Evolutionary conservation across 1,140 invertebrate species (phyloP), one percentile per base, ranked within the genome.

Genomic region (Palaemon carinicauda): DNA sequence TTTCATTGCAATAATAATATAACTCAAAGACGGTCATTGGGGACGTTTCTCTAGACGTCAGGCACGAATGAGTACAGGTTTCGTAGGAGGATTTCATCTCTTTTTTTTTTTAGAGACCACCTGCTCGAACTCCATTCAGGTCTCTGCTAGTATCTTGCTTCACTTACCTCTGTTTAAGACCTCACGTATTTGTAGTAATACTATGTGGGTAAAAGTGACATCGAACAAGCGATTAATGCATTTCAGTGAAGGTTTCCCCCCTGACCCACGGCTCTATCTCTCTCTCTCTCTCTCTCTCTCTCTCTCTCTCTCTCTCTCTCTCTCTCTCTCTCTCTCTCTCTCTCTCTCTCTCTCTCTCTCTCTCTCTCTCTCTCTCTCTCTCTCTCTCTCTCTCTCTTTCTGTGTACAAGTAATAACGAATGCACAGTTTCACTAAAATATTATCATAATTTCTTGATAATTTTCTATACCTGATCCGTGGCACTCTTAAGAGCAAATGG

Each of bases 201-300:
- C 41, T 12, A 41, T 7, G 7, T 41, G 41, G 41, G 41, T 41
- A 41, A 4, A 41, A 41, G 41, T 41, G 41, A 41, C 41, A 4
- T 41, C 41, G 12, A 41, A 12, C 12, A 41, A 1, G 41, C 41
- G 5, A 9, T 41, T 7, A 9, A 12, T 12, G 3, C 12, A 12
- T 41, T 41, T 41, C 12, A 7, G 12, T 41, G 41, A 41, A 41
- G 41, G 12, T 29, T 29, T 41, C 15, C 24, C 69, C 24, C 24
- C 14, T n/a, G n/a, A n/a, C n/a, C n/a, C n/a, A n/a, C n/a, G n/a
- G n/a, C 69, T 27, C 69, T 27, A 7, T 27, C 69, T 27, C 69
- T 73, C 69, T 73, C 69, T 73, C 69, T 73, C 15, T 73, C 69
- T 73, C 15, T 29, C 69, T 73, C 69, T 73, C 69, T 73, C 69